phyloP scores from a whole-genome alignment of 2,113 vertebrate species.

The Myrmecophaga tridactyla region DNA sequence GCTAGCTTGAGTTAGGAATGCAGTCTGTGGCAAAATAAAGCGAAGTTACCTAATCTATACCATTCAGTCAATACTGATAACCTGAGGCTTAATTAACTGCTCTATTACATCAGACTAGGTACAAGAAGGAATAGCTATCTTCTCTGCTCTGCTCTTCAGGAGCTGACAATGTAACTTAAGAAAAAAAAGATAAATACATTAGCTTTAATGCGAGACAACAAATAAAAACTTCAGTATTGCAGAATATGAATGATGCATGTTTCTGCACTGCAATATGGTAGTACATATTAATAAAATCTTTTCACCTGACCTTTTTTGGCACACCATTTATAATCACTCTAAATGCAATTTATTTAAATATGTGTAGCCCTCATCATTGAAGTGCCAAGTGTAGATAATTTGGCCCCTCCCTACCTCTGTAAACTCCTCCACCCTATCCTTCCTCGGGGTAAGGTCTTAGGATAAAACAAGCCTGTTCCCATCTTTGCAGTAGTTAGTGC shows the following conservation, averaged over 20 bases:
- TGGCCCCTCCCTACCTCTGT: not conserved
- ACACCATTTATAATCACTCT: not conserved
- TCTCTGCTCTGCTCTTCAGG: not conserved
- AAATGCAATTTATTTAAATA: slow-evolving; percentile 4
- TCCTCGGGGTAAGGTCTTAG: not conserved
- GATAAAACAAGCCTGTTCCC: not conserved
- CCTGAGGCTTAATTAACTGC: not conserved
- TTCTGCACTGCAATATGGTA: not conserved
- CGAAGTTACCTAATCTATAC: not conserved
- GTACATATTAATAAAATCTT: not conserved
- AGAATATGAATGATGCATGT: not conserved
- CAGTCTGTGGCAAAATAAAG: not conserved
- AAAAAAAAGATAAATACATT: not conserved
- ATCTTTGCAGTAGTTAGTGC: not conserved
- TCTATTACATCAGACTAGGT: not conserved
- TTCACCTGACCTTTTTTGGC: not conserved
- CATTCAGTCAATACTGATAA: not conserved
- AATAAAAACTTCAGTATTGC: not conserved
- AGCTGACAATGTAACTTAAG: not conserved
- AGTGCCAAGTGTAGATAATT: not conserved
- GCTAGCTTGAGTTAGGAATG: not conserved
- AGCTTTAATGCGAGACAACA: not conserved
- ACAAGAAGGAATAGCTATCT: not conserved
- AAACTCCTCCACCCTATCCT: not conserved
- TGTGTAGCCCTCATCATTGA: not conserved